Percentiles rank a stretch among this genome's conserved stretches.
These are phyloP conservation scores for Dynastes hyllus DNA, from an alignment of 2,888 invertebrate genomes.

Conservation along the genomic window DNA sequence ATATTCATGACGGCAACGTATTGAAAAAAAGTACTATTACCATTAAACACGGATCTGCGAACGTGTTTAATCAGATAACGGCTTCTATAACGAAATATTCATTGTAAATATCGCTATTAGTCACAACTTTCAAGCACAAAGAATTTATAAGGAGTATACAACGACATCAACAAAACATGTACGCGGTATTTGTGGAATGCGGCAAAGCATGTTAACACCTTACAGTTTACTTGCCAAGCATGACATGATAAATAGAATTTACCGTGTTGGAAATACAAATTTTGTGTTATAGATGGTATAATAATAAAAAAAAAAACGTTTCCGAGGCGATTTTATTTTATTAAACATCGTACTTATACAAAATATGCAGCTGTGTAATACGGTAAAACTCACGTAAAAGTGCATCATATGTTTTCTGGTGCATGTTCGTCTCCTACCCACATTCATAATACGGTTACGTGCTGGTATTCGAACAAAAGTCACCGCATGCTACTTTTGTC, in stretches of 20 bases:
- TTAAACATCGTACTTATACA: background rate
- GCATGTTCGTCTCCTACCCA: constrained; percentile 14
- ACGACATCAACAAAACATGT: background rate
- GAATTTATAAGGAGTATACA: background rate
- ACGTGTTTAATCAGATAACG: background rate
- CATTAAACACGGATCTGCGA: background rate
- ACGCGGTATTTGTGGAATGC: constrained; percentile 2
- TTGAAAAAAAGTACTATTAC: background rate
- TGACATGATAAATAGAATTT: background rate
- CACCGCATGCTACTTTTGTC: background rate
- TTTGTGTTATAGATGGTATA: background rate
- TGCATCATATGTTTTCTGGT: constrained; percentile 21
- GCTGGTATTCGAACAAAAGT: constrained; percentile 8
- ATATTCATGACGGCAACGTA: background rate
- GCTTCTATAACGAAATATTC: background rate
- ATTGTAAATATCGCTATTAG: background rate
- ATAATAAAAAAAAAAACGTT: background rate
- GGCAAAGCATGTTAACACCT: constrained; percentile 1
- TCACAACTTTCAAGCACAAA: background rate
- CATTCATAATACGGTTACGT: constrained; percentile 23
- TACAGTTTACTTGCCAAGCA: background rate
- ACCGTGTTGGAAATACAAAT: background rate
- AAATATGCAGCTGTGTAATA: constrained; percentile 19
- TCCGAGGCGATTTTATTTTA: background rate
- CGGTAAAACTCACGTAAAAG: constrained; percentile 18